Conservation (phyloP, 2,888 invertebrate genomes). For the Eudemis profundana region DNA sequence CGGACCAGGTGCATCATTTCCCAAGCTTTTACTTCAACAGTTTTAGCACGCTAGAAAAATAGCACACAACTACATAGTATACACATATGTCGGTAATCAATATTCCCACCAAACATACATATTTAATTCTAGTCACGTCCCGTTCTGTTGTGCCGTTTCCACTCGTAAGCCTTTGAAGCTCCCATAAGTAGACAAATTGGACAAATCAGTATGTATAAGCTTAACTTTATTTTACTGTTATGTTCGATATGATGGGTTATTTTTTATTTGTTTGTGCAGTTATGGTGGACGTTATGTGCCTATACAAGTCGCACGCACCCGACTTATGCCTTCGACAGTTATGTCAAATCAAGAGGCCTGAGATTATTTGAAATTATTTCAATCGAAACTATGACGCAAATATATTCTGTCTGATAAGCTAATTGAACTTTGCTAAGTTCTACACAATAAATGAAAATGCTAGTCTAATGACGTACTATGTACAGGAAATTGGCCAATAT, state of each 20-base stretch:
- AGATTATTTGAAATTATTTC: too few species aligned
- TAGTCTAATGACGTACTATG: too few species aligned
- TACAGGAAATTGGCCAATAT: too few species aligned
- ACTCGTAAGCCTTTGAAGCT: not conserved
- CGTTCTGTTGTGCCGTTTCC: too few species aligned
- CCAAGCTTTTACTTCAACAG: not conserved
- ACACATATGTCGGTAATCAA: constrained; percentile 7
- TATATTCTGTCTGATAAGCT: too few species aligned
- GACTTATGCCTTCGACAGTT: not conserved
- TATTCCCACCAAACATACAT: constrained; percentile 17
- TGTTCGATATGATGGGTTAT: not conserved
- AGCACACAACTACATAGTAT: not conserved
- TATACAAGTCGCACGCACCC: not conserved
- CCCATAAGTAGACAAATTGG: constrained; percentile 19
- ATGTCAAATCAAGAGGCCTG: too few species aligned
- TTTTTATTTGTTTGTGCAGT: not conserved
- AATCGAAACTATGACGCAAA: too few species aligned
- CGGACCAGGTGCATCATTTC: not conserved
- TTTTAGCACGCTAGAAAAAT: not conserved
- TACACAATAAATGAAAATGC: too few species aligned
- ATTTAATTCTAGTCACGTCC: constrained; percentile 23
- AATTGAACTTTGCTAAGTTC: too few species aligned
- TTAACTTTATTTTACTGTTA: not conserved
- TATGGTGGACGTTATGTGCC: not conserved
- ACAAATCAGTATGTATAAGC: constrained; percentile 16